phyloP scores from a whole-genome alignment of 2,888 invertebrate species.

The Campoplex capitator region DNA sequence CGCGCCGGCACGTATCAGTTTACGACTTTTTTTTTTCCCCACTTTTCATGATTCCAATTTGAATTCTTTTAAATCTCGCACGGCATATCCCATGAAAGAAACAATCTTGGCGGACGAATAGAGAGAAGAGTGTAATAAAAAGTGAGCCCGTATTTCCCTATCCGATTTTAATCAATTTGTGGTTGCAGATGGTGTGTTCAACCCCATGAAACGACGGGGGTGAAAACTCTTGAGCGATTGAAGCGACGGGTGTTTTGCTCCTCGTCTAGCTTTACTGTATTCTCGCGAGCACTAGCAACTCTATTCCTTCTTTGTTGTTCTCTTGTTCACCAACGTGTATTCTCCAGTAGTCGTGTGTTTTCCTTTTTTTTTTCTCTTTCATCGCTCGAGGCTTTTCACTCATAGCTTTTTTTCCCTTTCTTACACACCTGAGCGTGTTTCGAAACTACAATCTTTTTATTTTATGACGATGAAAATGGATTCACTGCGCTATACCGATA shows the following conservation, averaged over 20 bases:
- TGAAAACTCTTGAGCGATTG: conserved; percentile 58
- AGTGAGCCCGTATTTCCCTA: conserved; percentile 20
- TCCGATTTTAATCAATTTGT: conserved; percentile 62
- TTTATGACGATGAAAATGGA: conserved; percentile 9
- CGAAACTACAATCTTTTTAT: conserved; percentile 29
- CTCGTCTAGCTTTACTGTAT: conserved; percentile 12
- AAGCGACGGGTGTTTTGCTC: conserved; percentile 35
- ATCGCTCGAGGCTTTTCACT: conserved; percentile 32
- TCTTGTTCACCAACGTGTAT: conserved; percentile 13
- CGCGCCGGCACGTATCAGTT: background rate
- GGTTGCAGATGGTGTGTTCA: conserved; percentile 39
- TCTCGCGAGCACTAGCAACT: conserved; percentile 8
- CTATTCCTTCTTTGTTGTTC: conserved; percentile 6
- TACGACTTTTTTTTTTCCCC: background rate
- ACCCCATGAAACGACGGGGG: conserved; percentile 38
- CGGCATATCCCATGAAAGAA: background rate
- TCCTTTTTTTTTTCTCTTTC: conserved; percentile 24
- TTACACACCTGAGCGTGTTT: conserved; percentile 6
- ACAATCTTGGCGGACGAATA: background rate
- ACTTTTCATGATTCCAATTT: background rate
- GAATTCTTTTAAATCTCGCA: background rate
- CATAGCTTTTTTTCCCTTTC: conserved; percentile 17
- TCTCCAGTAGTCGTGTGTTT: conserved; percentile 5
- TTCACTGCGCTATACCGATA: background rate
- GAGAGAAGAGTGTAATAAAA: conserved; percentile 8